Evolutionary conservation across 1,140 invertebrate genomes (phyloP).

Genomic region (Nixonia krombeini): DNA sequence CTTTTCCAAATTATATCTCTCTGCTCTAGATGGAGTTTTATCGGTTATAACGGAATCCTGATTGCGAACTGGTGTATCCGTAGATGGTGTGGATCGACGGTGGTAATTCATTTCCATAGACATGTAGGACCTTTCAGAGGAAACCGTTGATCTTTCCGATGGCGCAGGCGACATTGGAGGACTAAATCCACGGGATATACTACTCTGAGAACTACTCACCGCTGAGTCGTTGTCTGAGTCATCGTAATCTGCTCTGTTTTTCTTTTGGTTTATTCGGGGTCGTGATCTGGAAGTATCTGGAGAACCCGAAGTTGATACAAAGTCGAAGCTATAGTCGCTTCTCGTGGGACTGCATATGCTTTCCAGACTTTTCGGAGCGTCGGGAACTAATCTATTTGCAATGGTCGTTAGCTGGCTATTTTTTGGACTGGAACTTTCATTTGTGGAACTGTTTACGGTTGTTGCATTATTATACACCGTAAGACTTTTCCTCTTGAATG

Average conservation of each 20-base stretch:
- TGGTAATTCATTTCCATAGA: conserved; percentile 49
- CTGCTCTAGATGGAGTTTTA: conserved; percentile 58
- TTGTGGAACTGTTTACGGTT: conserved; percentile 6
- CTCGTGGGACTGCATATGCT: conserved; percentile 75
- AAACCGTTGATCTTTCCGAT: conserved; percentile 60
- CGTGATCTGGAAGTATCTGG: conserved; percentile 50
- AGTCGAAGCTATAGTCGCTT: conserved; percentile 72
- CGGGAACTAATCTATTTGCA: conserved; percentile 39
- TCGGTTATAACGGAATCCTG: conserved; percentile 6
- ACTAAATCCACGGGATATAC: conserved; percentile 79
- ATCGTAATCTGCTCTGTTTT: conserved; percentile 70
- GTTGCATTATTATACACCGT: conserved; percentile 74
- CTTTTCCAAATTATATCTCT: background rate
- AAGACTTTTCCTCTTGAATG: conserved; percentile 83
- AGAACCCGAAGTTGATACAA: conserved; percentile 56
- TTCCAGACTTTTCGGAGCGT: conserved; percentile 74
- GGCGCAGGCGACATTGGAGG: conserved; percentile 74
- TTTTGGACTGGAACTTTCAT: background rate
- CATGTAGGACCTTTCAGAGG: conserved; percentile 56
- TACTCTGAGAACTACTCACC: conserved; percentile 81
- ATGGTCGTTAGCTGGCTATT: conserved; percentile 33
- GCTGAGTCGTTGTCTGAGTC: conserved; percentile 91
- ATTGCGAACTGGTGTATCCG: conserved; percentile 40
- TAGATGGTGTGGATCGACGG: too few relatives aligned
- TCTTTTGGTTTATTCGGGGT: conserved; percentile 35